phyloP scores from a whole-genome alignment of 2,113 vertebrate genomes.

The Amphilophus citrinellus region DNA sequence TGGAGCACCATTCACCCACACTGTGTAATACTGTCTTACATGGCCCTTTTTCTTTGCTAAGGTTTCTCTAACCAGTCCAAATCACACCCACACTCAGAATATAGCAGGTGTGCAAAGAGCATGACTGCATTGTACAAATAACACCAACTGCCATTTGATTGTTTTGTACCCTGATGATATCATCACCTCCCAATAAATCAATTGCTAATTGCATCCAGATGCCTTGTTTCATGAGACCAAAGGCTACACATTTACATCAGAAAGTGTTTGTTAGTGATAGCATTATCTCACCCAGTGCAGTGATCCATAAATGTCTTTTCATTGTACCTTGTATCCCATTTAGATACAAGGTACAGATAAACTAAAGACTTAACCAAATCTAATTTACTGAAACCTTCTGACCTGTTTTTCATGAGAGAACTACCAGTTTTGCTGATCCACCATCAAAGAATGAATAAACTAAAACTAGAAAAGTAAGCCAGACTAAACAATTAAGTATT shows the following conservation, averaged over 20 bases:
- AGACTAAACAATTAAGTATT: too few relatives aligned
- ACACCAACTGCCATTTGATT: neutral
- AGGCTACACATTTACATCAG: neutral
- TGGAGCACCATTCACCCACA: rapidly evolving
- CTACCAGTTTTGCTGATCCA: too few relatives aligned
- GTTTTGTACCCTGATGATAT: neutral
- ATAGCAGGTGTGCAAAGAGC: neutral
- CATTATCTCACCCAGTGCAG: neutral
- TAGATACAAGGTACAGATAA: neutral
- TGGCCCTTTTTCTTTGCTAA: neutral
- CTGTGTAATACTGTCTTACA: neutral
- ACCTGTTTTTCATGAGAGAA: too few relatives aligned
- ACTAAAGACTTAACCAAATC: neutral
- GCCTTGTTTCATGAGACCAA: neutral
- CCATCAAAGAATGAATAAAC: too few relatives aligned
- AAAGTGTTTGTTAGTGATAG: conserved; percentile 22
- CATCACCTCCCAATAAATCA: neutral
- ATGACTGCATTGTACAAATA: conserved; percentile 3
- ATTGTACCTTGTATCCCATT: neutral
- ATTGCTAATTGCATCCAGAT: neutral
- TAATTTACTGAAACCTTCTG: too few relatives aligned
- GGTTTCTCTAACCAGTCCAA: neutral
- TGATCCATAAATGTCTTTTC: neutral
- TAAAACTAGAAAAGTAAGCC: too few relatives aligned
- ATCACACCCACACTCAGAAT: neutral